phyloP scores from a whole-genome alignment of 2,888 invertebrate species.

The Hemicrepidius hirtus region DNA sequence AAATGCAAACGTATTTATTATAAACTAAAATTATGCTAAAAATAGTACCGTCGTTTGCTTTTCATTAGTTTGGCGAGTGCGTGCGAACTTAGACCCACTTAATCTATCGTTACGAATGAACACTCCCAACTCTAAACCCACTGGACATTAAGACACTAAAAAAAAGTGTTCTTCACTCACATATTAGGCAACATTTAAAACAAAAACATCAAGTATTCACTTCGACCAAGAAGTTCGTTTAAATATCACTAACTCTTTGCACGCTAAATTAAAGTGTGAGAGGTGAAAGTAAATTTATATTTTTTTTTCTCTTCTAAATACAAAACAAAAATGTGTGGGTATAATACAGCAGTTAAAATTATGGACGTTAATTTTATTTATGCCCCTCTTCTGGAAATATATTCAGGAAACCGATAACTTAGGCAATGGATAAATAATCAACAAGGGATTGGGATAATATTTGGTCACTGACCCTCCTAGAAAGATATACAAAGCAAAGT shows the following conservation, averaged over 20 bases:
- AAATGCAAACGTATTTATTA: constrained; percentile 42
- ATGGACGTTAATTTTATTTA: constrained; percentile 28
- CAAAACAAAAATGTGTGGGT: background rate
- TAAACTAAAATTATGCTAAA: constrained; percentile 49
- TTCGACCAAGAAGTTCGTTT: constrained; percentile 50
- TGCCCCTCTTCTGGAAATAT: too few relatives aligned
- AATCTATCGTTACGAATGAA: constrained; percentile 58
- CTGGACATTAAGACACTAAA: constrained; percentile 60
- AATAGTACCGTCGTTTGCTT: constrained; percentile 47
- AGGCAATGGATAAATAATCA: too few relatives aligned
- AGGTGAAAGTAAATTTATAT: constrained; percentile 39
- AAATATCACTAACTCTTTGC: constrained; percentile 52
- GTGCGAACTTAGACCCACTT: constrained; percentile 46
- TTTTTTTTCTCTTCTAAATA: constrained; percentile 23
- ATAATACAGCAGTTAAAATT: constrained; percentile 40
- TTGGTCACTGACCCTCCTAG: too few relatives aligned
- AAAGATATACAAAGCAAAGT: too few relatives aligned
- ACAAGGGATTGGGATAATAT: too few relatives aligned
- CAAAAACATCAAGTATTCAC: constrained; percentile 58
- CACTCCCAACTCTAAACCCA: constrained; percentile 59
- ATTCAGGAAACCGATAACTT: too few relatives aligned
- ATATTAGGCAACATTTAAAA: constrained; percentile 63
- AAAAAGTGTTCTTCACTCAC: constrained; percentile 57
- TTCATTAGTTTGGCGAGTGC: constrained; percentile 53
- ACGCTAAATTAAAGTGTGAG: constrained; percentile 51